These are phyloP conservation scores for Hemibagrus wyckioides DNA, from an alignment of 2,113 vertebrate genomes.

Conservation along the genomic window DNA sequence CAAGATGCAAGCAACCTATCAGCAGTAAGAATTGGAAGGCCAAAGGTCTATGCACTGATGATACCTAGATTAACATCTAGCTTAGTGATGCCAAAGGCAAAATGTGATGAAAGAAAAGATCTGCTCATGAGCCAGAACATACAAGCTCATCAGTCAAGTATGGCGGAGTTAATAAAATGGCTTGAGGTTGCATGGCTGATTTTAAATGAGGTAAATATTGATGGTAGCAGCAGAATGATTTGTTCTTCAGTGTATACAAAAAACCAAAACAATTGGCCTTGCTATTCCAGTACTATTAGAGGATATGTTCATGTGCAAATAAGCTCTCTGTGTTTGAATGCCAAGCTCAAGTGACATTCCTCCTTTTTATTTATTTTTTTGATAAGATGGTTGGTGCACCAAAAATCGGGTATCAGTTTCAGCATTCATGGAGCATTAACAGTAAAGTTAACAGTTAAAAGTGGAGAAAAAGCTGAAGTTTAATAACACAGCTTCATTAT, in stretches of 20 bases:
- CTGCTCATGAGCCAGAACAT: not conserved
- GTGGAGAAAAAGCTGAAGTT: not conserved
- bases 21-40: not conserved
- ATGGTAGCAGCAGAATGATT: not conserved
- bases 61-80: not conserved
- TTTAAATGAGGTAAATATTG: not conserved
- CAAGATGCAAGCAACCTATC: not conserved
- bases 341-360: not conserved
- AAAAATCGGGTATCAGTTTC: not conserved
- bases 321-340: not conserved
- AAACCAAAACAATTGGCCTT: not conserved
- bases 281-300: not conserved
- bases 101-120: not conserved
- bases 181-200: not conserved
- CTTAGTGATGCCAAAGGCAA: not conserved
- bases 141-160: not conserved
- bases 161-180: not conserved
- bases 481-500: slow-evolving; percentile 9
- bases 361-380: not conserved
- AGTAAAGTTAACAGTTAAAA: not conserved
- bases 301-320: not conserved
- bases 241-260: not conserved
- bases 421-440: not conserved
- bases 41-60: not conserved
- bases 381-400: not conserved